phyloP scores from a whole-genome alignment of 2,888 invertebrate genomes.

The Platynereis dumerilii region DNA sequence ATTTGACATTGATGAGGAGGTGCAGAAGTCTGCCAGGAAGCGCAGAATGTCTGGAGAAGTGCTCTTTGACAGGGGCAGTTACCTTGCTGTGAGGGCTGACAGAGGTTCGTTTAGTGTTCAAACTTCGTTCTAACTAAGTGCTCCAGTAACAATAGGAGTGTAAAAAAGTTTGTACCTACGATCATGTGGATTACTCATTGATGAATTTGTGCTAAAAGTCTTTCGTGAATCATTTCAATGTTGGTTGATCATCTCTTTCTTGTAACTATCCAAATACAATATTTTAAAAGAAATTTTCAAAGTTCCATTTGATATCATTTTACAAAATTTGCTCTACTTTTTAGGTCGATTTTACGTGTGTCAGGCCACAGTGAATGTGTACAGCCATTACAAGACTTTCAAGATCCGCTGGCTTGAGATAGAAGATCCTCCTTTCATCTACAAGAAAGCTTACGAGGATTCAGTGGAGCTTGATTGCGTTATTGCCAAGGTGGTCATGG shows the following conservation, averaged over 20 bases:
- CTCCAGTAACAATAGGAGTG: not conserved
- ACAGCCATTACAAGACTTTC: constrained; percentile 78
- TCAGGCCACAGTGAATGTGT: constrained; percentile 89
- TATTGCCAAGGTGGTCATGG: constrained; percentile 74
- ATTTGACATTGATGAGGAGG: constrained; percentile 8
- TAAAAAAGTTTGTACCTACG: not conserved
- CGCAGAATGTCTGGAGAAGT: not conserved
- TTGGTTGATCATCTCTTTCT: too few species aligned
- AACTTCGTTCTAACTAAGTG: not conserved
- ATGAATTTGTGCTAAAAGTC: too few species aligned
- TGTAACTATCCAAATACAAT: too few species aligned
- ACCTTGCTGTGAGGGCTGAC: constrained; percentile 19
- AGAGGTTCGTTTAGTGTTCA: constrained; percentile 8
- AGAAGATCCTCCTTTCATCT: constrained; percentile 69
- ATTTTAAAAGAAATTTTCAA: not conserved
- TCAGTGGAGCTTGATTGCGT: constrained; percentile 67
- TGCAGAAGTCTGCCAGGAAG: not conserved
- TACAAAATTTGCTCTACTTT: constrained; percentile 18
- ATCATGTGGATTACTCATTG: not conserved
- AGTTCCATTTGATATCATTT: not conserved
- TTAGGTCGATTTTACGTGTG: constrained; percentile 71
- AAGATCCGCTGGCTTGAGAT: constrained; percentile 86
- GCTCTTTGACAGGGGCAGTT: constrained; percentile 15
- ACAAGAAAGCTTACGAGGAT: constrained; percentile 90
- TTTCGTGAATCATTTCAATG: too few species aligned